Evolutionary conservation across 2,888 invertebrate genomes (phyloP).

Genomic region (Euphydryas editha): DNA sequence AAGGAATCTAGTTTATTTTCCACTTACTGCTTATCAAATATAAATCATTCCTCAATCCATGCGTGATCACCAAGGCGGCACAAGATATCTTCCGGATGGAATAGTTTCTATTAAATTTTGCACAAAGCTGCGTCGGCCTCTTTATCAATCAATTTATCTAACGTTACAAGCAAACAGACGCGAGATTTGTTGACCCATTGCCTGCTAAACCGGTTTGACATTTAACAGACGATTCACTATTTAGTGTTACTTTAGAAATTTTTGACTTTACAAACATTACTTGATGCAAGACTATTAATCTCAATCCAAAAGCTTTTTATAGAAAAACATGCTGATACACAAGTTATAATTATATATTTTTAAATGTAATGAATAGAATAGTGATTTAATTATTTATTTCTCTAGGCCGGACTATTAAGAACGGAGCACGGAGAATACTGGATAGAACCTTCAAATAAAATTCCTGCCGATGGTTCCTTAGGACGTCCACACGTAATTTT

Average conservation of each 20-base stretch:
- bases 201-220: slow-evolving; percentile 63
- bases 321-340: background rate
- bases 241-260: slow-evolving; percentile 51
- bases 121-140: slow-evolving; percentile 66
- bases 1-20: slow-evolving; percentile 38
- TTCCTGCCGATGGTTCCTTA: slow-evolving; percentile 59
- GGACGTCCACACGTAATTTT: slow-evolving; percentile 87
- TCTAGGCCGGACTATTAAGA: slow-evolving; percentile 87
- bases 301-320: background rate
- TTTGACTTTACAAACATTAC: slow-evolving; percentile 39
- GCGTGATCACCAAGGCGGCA: slow-evolving; percentile 57
- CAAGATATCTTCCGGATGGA: slow-evolving; percentile 63
- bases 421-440: slow-evolving; percentile 87
- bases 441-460: slow-evolving; percentile 87
- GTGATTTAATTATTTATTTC: background rate
- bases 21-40: slow-evolving; percentile 48
- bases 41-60: slow-evolving; percentile 61
- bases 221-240: slow-evolving; percentile 63
- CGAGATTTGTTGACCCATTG: slow-evolving; percentile 69
- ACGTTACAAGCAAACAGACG: slow-evolving; percentile 61
- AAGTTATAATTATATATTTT: no score
- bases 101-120: slow-evolving; percentile 73
- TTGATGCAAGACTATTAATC: slow-evolving; percentile 4
- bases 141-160: slow-evolving; percentile 81
- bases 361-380: background rate